Evolutionary conservation across 2,888 invertebrate genomes (phyloP).

Genomic region (Orchesellides sinensis): DNA sequence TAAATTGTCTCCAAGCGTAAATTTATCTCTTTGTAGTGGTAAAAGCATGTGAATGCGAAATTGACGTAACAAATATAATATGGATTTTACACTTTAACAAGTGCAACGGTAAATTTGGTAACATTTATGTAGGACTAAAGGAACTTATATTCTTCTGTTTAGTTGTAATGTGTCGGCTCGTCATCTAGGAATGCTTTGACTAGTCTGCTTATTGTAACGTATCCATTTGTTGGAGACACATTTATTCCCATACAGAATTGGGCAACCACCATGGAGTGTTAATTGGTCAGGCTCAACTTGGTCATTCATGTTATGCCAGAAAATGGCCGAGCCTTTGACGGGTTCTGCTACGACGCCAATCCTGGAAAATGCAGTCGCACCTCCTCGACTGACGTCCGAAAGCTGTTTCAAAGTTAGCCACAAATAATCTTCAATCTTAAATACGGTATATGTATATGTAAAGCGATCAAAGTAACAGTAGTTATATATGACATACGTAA

Average conservation of each 20-base stretch:
- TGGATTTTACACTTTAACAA: no score
- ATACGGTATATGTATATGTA: not conserved
- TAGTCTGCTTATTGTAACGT: constrained; percentile 69
- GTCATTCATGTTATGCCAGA: constrained; percentile 77
- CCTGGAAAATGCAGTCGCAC: constrained; percentile 76
- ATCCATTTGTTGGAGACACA: constrained; percentile 74
- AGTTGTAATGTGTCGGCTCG: no score
- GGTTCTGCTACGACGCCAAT: constrained; percentile 75
- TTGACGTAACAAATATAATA: no score
- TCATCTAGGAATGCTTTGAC: constrained; percentile 25
- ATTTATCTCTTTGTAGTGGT: no score
- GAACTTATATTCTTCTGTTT: no score
- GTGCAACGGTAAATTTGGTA: no score
- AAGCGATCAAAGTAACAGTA: not conserved
- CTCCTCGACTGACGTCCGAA: constrained; percentile 73
- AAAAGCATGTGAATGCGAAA: no score
- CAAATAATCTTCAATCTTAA: no score
- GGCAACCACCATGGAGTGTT: constrained; percentile 70
- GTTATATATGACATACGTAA: constrained; percentile 53
- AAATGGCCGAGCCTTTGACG: constrained; percentile 77
- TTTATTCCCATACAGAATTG: constrained; percentile 72
- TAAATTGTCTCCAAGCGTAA: no score
- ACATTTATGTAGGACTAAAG: no score
- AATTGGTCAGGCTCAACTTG: constrained; percentile 77
- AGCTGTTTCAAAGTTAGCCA: constrained; percentile 49